phyloP scores from a whole-genome alignment of 2,888 invertebrate genomes.

The Drosophila algonquin region DNA sequence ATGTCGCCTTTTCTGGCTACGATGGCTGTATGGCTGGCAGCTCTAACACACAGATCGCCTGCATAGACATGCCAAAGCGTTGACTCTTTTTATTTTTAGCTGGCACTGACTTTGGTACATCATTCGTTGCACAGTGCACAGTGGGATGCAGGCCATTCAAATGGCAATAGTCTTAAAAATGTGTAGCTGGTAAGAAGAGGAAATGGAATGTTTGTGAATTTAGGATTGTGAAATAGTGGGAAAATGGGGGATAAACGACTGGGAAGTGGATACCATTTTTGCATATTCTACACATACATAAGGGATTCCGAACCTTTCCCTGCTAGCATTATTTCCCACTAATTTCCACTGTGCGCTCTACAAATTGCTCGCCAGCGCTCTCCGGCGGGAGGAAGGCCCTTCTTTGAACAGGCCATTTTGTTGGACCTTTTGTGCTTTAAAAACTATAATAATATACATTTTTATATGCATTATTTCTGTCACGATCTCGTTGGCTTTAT shows the following conservation, averaged over 20 bases:
- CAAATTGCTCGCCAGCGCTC: constrained; percentile 54
- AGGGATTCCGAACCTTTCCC: no score
- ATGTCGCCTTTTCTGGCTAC: constrained; percentile 67
- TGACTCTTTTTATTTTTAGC: constrained; percentile 77
- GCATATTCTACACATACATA: no score
- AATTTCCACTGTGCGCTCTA: constrained; percentile 56
- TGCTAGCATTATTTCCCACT: no score
- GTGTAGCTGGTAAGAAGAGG: no score
- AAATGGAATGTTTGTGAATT: no score
- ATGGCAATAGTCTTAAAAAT: no score
- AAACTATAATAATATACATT: constrained; percentile 76
- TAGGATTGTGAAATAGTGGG: no score
- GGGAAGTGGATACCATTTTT: no score
- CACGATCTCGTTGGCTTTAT: constrained; percentile 79
- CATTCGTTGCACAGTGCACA: constrained; percentile 39
- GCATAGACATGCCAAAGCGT: constrained; percentile 76
- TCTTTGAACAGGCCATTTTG: constrained; percentile 57
- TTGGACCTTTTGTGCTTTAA: constrained; percentile 37
- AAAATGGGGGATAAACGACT: background rate
- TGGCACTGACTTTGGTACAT: constrained; percentile 58
- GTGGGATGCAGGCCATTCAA: constrained; percentile 26
- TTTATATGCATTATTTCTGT: constrained; percentile 81
- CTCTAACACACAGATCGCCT: constrained; percentile 52
- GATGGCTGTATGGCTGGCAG: constrained; percentile 31
- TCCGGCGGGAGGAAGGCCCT: constrained; percentile 26